These are phyloP conservation scores for Ornithoptera alexandrae DNA, from an alignment of 2,888 invertebrate species.

Conservation along the genomic window DNA sequence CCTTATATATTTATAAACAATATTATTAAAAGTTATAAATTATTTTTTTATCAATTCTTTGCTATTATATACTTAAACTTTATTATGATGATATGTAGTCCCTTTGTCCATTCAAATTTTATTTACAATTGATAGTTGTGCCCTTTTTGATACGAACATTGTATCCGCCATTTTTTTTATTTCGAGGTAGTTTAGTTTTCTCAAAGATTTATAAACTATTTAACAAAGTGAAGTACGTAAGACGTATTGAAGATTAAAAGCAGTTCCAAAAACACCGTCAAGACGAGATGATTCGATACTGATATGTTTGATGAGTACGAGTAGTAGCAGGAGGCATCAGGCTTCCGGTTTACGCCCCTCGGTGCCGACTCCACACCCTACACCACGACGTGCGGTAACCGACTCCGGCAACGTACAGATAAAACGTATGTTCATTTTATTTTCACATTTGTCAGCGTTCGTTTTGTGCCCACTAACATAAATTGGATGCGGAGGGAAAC, in stretches of 20 bases:
- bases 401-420: slow-evolving; percentile 71
- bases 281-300: slow-evolving; percentile 14
- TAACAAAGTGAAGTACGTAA: too few relatives aligned
- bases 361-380: slow-evolving; percentile 33
- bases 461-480: slow-evolving; percentile 80
- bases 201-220: too few relatives aligned
- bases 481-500: slow-evolving; percentile 78
- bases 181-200: too few relatives aligned
- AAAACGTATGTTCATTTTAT: slow-evolving; percentile 80
- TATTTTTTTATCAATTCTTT: too few relatives aligned
- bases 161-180: too few relatives aligned
- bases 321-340: slow-evolving; percentile 12
- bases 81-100: too few relatives aligned
- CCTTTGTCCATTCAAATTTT: too few relatives aligned
- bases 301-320: slow-evolving; percentile 24
- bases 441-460: slow-evolving; percentile 80
- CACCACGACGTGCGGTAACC: slow-evolving; percentile 53
- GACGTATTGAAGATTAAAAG: not conserved
- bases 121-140: too few relatives aligned
- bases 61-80: too few relatives aligned
- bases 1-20: too few relatives aligned
- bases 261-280: not conserved
- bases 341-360: slow-evolving; percentile 28
- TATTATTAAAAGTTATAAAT: too few relatives aligned
- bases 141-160: too few relatives aligned